These are phyloP conservation scores for Psittacula cyanocephala DNA, from an alignment of 2,113 vertebrate species.

Conservation along the genomic window DNA sequence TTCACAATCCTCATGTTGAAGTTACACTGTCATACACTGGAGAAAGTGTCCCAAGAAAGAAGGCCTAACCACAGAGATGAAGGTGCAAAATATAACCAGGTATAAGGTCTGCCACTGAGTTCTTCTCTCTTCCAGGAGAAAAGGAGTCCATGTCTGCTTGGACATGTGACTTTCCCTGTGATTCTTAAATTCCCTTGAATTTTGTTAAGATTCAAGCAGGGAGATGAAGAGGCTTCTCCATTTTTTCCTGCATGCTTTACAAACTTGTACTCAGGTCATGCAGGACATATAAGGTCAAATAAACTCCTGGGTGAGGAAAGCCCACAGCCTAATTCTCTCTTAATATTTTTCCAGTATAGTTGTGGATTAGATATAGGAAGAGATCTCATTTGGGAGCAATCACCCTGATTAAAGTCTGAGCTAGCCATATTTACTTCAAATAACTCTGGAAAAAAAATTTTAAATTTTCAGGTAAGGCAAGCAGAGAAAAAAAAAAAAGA, in stretches of 20 bases:
- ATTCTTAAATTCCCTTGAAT: neutral
- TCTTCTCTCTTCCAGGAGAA: neutral
- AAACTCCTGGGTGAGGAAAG: neutral
- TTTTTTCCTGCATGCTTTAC: neutral
- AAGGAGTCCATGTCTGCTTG: neutral
- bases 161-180: neutral
- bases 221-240: neutral
- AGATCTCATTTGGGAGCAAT: neutral
- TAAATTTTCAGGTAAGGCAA: neutral
- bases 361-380: neutral
- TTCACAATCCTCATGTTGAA: neutral
- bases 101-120: neutral
- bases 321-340: neutral
- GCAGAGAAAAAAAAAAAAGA: neutral
- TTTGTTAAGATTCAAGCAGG: neutral
- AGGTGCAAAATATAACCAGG: neutral
- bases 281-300: neutral
- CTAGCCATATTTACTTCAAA: neutral
- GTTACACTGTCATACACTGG: neutral
- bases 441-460: neutral
- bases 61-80: neutral
- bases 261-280: neutral
- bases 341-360: neutral
- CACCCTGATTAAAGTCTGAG: neutral
- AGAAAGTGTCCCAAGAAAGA: neutral